phyloP scores from a whole-genome alignment of 2,888 invertebrate genomes.

The Dicyrtomina minuta region DNA sequence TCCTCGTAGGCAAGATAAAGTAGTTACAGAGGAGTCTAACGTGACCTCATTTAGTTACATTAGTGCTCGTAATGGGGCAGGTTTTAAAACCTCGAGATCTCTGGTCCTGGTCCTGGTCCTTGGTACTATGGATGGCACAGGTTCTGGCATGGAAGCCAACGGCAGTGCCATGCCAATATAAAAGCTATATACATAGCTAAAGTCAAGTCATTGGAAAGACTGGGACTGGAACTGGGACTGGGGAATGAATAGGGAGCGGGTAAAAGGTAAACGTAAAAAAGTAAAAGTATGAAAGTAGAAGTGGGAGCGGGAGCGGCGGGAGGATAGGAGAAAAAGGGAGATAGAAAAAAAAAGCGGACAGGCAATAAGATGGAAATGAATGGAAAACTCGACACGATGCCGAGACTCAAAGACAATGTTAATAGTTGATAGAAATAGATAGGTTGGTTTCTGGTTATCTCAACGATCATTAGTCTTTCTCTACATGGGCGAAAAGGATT shows the following conservation, averaged over 20 bases:
- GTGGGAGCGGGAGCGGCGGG: neutral
- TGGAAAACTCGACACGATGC: slow-evolving; percentile 22
- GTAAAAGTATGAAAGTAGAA: too few relatives aligned
- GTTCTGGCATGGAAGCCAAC: too few relatives aligned
- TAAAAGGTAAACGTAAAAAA: too few relatives aligned
- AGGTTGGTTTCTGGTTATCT: slow-evolving; percentile 22
- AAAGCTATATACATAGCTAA: too few relatives aligned
- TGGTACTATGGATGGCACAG: too few relatives aligned
- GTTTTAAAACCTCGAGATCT: slow-evolving; percentile 3
- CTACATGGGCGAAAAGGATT: slow-evolving; percentile 14
- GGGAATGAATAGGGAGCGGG: too few relatives aligned
- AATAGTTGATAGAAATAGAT: slow-evolving; percentile 30
- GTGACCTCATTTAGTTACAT: slow-evolving; percentile 29
- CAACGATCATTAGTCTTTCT: slow-evolving; percentile 29
- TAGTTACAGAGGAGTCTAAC: slow-evolving; percentile 22
- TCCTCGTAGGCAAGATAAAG: slow-evolving; percentile 23
- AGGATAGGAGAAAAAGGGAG: slow-evolving; percentile 1
- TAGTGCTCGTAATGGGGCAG: slow-evolving; percentile 7
- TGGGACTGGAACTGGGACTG: too few relatives aligned
- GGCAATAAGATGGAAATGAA: slow-evolving; percentile 31
- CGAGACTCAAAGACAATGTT: slow-evolving; percentile 13
- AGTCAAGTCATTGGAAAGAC: too few relatives aligned
- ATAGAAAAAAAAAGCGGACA: slow-evolving; percentile 10
- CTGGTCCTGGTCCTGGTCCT: too few relatives aligned
- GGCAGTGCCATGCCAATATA: too few relatives aligned